Base-by-base conservation (phyloP, 2,113 vertebrate genomes). In the Azemiops feae region DNA sequence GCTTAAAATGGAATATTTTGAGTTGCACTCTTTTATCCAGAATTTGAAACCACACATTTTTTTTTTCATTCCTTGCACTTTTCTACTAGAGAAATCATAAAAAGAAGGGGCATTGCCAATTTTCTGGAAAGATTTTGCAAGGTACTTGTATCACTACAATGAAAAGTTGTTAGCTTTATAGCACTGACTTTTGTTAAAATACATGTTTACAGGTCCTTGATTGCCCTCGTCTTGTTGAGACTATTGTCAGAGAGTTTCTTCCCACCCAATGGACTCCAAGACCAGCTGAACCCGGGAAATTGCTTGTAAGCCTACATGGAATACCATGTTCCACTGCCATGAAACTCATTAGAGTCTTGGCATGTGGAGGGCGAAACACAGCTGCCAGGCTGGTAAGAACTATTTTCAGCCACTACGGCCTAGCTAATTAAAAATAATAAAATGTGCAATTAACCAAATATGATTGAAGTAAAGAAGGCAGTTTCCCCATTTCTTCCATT, bases 301-400 rank as follows among this genome's bases (percentile, higher is more conserved):
- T 96, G 1, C 93, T 97, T 87, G 92, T 94, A 47, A 98, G 98
- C 91, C 96, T 98, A 30, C 98, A 99, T 0, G 98, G 98, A 91
- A 95, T 98, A 55, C 97, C 99, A 34, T 97, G 98, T 25, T 97
- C 98, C 86, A 89, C 94, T 25, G 98, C 99, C 92, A 98, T 99
- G 98, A 99, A 99, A 96, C 98, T 99, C 1, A 94, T 99, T 20
- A 97, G 99, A 92, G 98, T 99, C n/a, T 96, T 99, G 97, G 98
- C 98, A 23, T 98, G 98, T 3, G 97, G 99, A 91, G 98, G 99
- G 45, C 98, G 98, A 96, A 98, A 99, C 39, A 97, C 97, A 94
- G 97, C 99, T 95, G 98, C 99, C 92, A 98, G 99, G 94, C 98
- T 99, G 97, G 99, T 99, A 92, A 98, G 98, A 93, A 91, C 88